Conservation (phyloP, 1,140 invertebrate species). For the Anastrepha obliqua region DNA sequence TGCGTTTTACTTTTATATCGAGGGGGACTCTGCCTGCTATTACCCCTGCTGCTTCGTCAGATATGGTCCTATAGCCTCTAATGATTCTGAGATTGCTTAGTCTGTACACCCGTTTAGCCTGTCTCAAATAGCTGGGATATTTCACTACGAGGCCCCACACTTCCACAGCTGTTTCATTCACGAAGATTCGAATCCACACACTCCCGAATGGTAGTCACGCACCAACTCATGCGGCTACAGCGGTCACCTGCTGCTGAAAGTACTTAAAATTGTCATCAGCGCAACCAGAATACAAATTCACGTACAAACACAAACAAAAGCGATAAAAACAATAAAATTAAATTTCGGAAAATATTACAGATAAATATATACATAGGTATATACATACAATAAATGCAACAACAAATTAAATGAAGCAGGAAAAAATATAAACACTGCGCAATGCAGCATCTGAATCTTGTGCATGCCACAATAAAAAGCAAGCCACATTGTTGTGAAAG, state of each 20-base stretch:
- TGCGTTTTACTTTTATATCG: no score
- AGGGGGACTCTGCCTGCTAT: no score
- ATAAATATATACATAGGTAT: neutral
- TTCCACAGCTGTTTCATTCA: no score
- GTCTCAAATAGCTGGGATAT: no score
- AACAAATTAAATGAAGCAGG: neutral
- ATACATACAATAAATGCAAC: neutral
- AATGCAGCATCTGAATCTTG: neutral
- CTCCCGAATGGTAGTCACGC: no score
- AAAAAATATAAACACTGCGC: neutral
- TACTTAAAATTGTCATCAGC: neutral
- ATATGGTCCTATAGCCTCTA: no score
- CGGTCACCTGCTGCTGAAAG: neutral
- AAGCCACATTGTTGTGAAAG: neutral
- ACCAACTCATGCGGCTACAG: no score
- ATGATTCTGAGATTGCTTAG: no score
- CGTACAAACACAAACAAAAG: neutral
- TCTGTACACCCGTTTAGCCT: no score
- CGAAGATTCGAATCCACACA: no score
- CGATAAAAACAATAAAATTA: conserved; percentile 17
- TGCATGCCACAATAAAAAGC: neutral
- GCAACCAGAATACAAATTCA: neutral
- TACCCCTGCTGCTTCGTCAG: no score
- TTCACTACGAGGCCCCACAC: no score
- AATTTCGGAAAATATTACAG: neutral